Conservation (phyloP, 2,797 vertebrate species). For the Alosa sapidissima region DNA sequence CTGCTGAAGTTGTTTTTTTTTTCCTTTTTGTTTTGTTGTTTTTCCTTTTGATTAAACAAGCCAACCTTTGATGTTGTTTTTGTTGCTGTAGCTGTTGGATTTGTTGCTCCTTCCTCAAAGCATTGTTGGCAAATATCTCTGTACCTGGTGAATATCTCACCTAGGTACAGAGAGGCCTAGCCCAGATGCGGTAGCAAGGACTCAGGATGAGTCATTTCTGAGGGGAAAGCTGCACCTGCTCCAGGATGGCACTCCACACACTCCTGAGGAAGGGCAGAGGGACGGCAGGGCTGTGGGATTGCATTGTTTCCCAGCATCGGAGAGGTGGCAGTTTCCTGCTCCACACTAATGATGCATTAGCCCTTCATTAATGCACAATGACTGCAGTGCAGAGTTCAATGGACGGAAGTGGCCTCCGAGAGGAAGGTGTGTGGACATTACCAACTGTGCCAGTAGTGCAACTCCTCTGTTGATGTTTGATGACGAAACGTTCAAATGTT, state of each 20-base stretch:
- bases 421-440: not conserved
- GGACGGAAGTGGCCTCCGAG: constrained; percentile 39
- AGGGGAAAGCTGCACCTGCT: not conserved
- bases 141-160: not conserved
- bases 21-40: too few relatives aligned
- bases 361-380: constrained; percentile 20
- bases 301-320: not conserved
- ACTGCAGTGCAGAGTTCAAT: constrained; percentile 37
- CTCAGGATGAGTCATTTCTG: not conserved
- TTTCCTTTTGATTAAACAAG: too few relatives aligned
- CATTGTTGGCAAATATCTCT: not conserved
- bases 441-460: not conserved
- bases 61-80: too few relatives aligned
- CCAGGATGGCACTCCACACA: not conserved
- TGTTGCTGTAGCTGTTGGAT: too few relatives aligned
- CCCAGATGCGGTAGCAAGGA: too few relatives aligned
- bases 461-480: not conserved
- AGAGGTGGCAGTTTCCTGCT: not conserved
- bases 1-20: not conserved
- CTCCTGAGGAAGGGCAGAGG: not conserved
- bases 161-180: too few relatives aligned
- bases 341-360: not conserved
- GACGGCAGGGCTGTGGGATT: not conserved
- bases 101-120: too few relatives aligned
- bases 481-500: not conserved